phyloP scores from a whole-genome alignment of 2,113 vertebrate species.

The Channa argus region DNA sequence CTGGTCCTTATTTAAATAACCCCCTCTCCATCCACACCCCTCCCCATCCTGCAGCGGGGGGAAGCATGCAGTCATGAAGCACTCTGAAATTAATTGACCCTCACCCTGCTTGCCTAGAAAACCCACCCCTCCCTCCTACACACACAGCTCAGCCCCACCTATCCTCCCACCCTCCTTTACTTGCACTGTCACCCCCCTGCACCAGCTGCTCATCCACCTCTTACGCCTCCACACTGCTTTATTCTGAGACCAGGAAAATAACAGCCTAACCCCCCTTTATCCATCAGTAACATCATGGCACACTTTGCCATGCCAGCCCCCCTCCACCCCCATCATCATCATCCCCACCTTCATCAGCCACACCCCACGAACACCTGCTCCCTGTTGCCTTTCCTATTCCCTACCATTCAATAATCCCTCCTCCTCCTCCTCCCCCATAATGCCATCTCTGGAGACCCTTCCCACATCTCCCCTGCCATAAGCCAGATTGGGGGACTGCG shows the following conservation, averaged over 20 bases:
- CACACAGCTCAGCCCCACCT: conserved; percentile 10
- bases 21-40: neutral
- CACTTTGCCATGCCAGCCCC: conserved; percentile 43
- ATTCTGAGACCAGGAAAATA: conserved; percentile 5
- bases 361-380: conserved; percentile 64
- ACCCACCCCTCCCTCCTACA: conserved; percentile 16
- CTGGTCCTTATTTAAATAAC: neutral
- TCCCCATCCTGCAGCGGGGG: neutral
- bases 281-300: conserved; percentile 30
- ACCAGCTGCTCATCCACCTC: conserved; percentile 60
- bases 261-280: neutral
- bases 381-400: conserved; percentile 27
- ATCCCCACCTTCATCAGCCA: conserved; percentile 23
- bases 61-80: conserved; percentile 30
- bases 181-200: conserved; percentile 1
- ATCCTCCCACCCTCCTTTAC: conserved; percentile 1
- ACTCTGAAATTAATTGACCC: conserved; percentile 63
- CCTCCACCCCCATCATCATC: conserved; percentile 14
- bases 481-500: conserved; percentile 1
- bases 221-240: conserved; percentile 1
- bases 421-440: conserved; percentile 9
- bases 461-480: conserved; percentile 24
- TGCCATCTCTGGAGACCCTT: conserved; percentile 34
- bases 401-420: neutral
- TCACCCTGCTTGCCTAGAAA: neutral